Evolutionary conservation across 2,888 invertebrate species (phyloP).

Genomic region (Pseudococcus jackbeardsleyi): DNA sequence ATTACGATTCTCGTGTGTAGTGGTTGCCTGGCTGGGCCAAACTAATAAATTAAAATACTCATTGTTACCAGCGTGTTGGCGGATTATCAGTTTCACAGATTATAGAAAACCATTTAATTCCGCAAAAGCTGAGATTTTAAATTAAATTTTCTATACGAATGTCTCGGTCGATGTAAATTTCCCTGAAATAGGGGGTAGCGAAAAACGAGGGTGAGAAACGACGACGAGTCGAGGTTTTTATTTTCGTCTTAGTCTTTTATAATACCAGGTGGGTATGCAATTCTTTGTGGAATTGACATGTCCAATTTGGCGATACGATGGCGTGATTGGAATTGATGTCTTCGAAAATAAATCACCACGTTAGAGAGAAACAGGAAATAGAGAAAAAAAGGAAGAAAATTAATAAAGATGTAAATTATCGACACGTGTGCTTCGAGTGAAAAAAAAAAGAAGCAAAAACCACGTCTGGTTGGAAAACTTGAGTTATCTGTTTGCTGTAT

Average conservation of each 20-base stretch:
- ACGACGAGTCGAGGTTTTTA: slow-evolving; percentile 1
- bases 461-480: not conserved
- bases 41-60: slow-evolving; percentile 52
- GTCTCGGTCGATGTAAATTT: slow-evolving; percentile 39
- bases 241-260: not conserved
- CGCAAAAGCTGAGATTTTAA: slow-evolving; percentile 36
- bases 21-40: not conserved
- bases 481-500: not conserved
- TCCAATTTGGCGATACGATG: slow-evolving; percentile 15
- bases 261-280: not conserved
- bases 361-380: not conserved
- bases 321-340: slow-evolving; percentile 34
- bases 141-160: slow-evolving; percentile 41
- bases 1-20: not conserved
- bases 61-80: slow-evolving; percentile 46
- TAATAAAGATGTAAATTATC: slow-evolving; percentile 32
- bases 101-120: slow-evolving; percentile 49
- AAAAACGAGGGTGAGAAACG: slow-evolving; percentile 30
- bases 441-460: not conserved
- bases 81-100: slow-evolving; percentile 53
- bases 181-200: slow-evolving; percentile 34
- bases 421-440: not conserved
- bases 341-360: not conserved
- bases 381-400: not conserved
- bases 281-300: slow-evolving; percentile 14